phyloP scores from a whole-genome alignment of 2,888 invertebrate genomes.

The Noctua janthe region DNA sequence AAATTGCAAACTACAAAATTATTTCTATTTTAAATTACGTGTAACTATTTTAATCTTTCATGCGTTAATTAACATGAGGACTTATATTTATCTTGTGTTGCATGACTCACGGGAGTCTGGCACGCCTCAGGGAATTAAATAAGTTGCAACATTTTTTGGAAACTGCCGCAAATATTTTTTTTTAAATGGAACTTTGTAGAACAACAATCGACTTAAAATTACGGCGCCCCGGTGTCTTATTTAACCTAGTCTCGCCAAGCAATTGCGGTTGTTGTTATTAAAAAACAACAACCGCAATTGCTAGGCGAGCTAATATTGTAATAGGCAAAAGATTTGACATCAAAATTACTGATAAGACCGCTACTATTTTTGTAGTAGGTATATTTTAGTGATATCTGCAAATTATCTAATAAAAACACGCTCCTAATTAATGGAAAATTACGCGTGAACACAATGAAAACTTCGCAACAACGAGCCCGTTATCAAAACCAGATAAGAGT shows the following conservation, averaged over 20 bases:
- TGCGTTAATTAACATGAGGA: not conserved
- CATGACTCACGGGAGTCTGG: not conserved
- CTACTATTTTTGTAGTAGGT: not conserved
- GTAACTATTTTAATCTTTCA: not conserved
- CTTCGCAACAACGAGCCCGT: constrained; percentile 22
- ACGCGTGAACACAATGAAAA: constrained; percentile 27
- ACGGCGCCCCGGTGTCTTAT: too few relatives aligned
- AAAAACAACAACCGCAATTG: not conserved
- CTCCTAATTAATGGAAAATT: constrained; percentile 45
- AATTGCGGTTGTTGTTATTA: not conserved
- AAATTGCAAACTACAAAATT: not conserved
- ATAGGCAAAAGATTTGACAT: not conserved
- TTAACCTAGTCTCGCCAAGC: not conserved
- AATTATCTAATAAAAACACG: not conserved
- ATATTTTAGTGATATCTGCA: not conserved
- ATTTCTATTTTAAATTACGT: not conserved
- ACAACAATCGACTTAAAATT: not conserved
- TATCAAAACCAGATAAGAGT: constrained; percentile 54
- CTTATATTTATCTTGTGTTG: not conserved
- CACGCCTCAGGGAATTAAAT: too few relatives aligned
- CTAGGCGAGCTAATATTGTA: not conserved
- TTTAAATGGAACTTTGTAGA: fast-evolving
- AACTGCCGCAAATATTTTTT: not conserved
- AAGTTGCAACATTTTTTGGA: not conserved
- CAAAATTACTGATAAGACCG: not conserved